phyloP scores from a whole-genome alignment of 2,113 vertebrate species.

The Dromiciops gliroides region DNA sequence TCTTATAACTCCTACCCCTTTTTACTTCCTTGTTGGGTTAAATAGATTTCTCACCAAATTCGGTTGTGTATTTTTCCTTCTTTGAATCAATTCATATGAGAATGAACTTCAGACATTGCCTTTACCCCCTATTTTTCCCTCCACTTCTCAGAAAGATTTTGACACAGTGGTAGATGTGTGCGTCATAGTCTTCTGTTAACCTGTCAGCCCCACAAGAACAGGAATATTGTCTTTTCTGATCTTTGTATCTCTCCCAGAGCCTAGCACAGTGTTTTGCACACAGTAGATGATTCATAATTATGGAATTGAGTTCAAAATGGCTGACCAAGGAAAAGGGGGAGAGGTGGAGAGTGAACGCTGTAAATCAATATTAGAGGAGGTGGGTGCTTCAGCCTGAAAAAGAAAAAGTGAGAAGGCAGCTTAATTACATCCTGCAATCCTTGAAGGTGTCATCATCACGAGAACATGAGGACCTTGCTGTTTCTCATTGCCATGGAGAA shows the following conservation, averaged over 20 bases:
- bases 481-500: neutral
- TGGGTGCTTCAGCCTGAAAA: neutral
- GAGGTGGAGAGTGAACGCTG: neutral
- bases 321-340: neutral
- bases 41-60: neutral
- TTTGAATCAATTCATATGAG: neutral
- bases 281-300: neutral
- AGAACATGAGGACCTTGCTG: neutral
- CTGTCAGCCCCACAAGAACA: neutral
- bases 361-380: neutral
- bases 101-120: neutral
- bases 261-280: neutral
- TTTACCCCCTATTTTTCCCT: neutral
- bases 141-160: neutral
- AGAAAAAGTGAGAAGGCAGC: neutral
- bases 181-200: neutral
- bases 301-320: neutral
- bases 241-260: neutral
- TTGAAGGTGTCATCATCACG: neutral
- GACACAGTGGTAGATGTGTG: neutral
- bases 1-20: neutral
- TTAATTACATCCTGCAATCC: neutral
- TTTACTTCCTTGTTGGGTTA: neutral
- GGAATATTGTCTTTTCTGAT: neutral
- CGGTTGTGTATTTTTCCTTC: neutral